Conservation (phyloP, 1,140 invertebrate species). For the Leptestheria dahalacensis region DNA sequence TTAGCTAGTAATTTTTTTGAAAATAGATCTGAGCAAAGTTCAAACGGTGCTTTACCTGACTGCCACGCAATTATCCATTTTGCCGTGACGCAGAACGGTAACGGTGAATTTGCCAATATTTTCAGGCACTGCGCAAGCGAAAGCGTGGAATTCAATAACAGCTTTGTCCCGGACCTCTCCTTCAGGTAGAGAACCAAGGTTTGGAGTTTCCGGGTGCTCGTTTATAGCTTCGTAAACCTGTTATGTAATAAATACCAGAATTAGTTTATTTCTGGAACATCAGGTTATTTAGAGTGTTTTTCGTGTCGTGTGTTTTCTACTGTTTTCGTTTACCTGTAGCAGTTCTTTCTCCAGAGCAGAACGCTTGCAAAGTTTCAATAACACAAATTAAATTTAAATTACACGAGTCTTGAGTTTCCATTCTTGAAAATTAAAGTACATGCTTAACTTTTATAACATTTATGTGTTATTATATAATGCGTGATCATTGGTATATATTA, state of each 20-base stretch:
- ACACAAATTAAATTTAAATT: background rate
- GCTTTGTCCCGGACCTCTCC: constrained; percentile 26
- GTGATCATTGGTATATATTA: too few relatives aligned
- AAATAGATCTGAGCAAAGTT: too few relatives aligned
- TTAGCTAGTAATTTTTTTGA: too few relatives aligned
- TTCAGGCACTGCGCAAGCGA: constrained; percentile 35
- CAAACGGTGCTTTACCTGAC: too few relatives aligned
- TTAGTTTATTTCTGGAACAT: background rate
- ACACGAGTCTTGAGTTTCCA: too few relatives aligned
- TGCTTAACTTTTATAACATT: too few relatives aligned
- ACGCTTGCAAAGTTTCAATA: background rate
- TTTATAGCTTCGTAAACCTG: constrained; percentile 36
- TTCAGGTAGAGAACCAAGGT: constrained; percentile 27
- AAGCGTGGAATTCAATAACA: constrained; percentile 40
- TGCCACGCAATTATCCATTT: constrained; percentile 31
- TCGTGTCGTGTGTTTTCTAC: too few relatives aligned
- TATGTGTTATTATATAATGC: too few relatives aligned
- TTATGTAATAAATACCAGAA: background rate
- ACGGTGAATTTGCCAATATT: constrained; percentile 39
- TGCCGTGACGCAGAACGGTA: constrained; percentile 36
- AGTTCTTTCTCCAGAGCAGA: background rate
- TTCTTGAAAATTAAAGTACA: too few relatives aligned
- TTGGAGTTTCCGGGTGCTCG: constrained; percentile 28
- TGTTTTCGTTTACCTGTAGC: too few relatives aligned
- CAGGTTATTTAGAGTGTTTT: too few relatives aligned